Conservation (phyloP, 2,888 invertebrate genomes). For the Octonoba sinensis region DNA sequence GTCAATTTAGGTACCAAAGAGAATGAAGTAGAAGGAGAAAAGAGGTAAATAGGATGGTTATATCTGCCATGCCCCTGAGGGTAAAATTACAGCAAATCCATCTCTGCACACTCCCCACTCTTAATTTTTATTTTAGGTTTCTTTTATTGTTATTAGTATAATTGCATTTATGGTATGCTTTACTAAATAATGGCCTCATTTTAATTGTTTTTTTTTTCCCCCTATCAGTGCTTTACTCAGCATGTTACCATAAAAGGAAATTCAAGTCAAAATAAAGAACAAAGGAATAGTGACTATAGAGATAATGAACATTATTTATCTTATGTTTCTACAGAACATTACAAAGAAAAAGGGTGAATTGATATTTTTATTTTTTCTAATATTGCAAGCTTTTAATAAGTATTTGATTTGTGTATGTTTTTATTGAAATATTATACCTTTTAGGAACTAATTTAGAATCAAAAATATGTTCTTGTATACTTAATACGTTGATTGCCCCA, state of each 20-base stretch:
- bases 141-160: too few species aligned
- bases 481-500: too few species aligned
- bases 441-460: background rate
- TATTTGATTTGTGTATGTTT: background rate
- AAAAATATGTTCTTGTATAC: too few species aligned
- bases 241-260: slow-evolving; percentile 14
- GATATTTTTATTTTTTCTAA: background rate
- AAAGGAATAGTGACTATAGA: slow-evolving; percentile 67
- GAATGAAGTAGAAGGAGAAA: too few species aligned
- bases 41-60: too few species aligned
- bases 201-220: slow-evolving; percentile 6
- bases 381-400: background rate
- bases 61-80: too few species aligned
- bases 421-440: background rate
- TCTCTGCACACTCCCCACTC: too few species aligned
- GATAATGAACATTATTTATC: slow-evolving; percentile 90
- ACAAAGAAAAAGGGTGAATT: slow-evolving; percentile 83
- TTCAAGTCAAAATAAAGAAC: slow-evolving; percentile 2
- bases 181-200: too few species aligned
- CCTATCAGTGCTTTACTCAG: slow-evolving; percentile 30
- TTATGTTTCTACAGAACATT: slow-evolving; percentile 85
- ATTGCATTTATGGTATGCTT: too few species aligned
- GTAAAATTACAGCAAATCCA: too few species aligned
- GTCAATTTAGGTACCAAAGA: too few species aligned
- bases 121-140: too few species aligned